Base-by-base conservation (phyloP, 2,888 invertebrate species). In the Sesia apiformis region DNA sequence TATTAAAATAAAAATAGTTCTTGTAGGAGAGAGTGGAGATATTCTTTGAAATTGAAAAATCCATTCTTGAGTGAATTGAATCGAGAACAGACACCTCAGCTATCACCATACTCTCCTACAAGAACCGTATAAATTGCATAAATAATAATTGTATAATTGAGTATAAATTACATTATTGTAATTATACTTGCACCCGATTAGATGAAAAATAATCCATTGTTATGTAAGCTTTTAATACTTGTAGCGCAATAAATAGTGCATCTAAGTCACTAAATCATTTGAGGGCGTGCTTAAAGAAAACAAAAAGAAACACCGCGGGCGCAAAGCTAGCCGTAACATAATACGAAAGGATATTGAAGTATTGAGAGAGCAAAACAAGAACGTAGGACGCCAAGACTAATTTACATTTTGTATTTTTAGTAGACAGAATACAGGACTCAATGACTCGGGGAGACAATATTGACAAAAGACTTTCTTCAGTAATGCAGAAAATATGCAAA, bases 401-500 rank as follows among this genome's bases (percentile, higher is more conserved):
- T 53, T 54, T 52, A 51, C 58, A 56, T 58, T 80, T 72, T 68
- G 72, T 72, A 69, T 70, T 74, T 74, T 75, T 70, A 72, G 66
- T 63, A 68, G 64, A 68, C 63, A 64, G 66, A 64, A 65, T 63
- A 60, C 55, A 58, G 61, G 62, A 63, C 66, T 66, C 76, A 78
- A 78, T 79, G 78, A 78, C 64, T 76, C 74, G 74, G 64, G 66
- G 63, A 76, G 77, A 76, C 82, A 81, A 84, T 84, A 85, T 87
- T 87, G 85, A 85, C 84, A 83, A 85, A 83, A 80, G 78, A 76
- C 76, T 72, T 76, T 68, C 76, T 67, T 74, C 72, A 69, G 76
- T 81, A 80, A 84, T 84, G 82, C 79, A 80, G 78, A 80, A 84
- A 84, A 84, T 84, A 85, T 85, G 84, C 82, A 85, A 84, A 85